Base-by-base conservation (phyloP, 2,113 vertebrate species). In the Gasterosteus nipponicus region DNA sequence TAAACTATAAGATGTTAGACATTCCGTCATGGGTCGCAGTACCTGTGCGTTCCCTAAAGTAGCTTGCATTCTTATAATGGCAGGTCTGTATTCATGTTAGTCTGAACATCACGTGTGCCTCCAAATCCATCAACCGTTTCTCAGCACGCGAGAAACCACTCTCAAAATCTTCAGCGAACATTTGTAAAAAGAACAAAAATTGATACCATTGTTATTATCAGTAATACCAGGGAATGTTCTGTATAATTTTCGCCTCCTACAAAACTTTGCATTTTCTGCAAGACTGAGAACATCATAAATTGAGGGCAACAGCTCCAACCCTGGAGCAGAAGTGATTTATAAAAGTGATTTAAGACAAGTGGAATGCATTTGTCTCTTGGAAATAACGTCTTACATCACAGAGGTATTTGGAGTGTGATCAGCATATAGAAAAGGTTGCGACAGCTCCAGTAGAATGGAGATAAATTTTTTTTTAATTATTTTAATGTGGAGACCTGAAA, bases 251-350 rank as follows among this genome's bases (percentile, higher is more conserved):
- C 38, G 66, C 22, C 60, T 44, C 49, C 54, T 19, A 41, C 47
- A 49, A 69, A 82, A 61, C 57, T 8, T 1, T 59, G 35, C 38
- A 22, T 61, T 73, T 75, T 53, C 14, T 33, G 10, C 14, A 10
- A 66, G 59, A 54, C 46, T 35, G 58, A 10, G 19, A 69, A 46
- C 22, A 19, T 8, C 35, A 41, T 49, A 26, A 82, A 80, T 78
- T 66, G 44, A 72, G 51, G 8, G 76, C 26, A 51, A 15, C n/a
- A 7, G 70, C 53, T 69, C 53, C 46, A 69, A 7, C 33, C 49
- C 46, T 53, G 64, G 54, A 69, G 80, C 74, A 62, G 49, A 70
- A 64, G 33, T 69, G 82, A 58, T 81, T 84, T 82, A 65, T 41
- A 51, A 62, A 84, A 76, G 53, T 75, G 62, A 80, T 85, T 77